phyloP scores from a whole-genome alignment of 2,113 vertebrate species.

The Apodemus sylvaticus region DNA sequence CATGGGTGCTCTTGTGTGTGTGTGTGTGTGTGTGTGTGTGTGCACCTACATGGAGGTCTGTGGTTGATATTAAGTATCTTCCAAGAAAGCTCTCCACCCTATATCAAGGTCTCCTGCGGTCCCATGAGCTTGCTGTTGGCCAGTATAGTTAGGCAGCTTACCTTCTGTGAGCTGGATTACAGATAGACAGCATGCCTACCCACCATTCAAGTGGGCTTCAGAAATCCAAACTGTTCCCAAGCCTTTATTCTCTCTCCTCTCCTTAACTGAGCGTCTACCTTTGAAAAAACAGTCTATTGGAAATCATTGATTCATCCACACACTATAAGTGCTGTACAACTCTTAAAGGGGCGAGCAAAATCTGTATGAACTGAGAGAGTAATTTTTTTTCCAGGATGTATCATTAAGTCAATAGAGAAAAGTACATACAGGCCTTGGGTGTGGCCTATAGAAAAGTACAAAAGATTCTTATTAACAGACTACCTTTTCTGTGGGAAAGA shows the following conservation, averaged over 20 bases:
- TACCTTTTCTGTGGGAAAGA: background rate
- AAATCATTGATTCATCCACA: background rate
- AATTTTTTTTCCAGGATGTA: background rate
- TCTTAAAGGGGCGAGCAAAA: background rate
- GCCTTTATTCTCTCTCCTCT: background rate
- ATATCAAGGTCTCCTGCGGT: background rate
- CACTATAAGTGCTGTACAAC: background rate
- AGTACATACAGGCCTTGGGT: background rate
- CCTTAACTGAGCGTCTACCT: background rate
- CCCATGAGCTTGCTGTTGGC: background rate
- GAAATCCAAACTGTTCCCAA: background rate
- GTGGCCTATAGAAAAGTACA: conserved; percentile 28
- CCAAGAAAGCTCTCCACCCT: background rate
- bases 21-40: background rate
- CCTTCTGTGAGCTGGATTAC: background rate
- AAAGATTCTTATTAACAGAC: background rate
- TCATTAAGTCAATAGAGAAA: background rate
- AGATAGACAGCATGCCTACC: background rate
- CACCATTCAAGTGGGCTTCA: background rate
- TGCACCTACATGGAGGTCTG: background rate
- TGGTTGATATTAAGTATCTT: background rate
- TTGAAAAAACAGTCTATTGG: background rate
- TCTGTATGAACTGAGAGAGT: background rate
- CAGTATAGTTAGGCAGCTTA: background rate
- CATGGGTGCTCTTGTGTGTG: background rate